phyloP scores from a whole-genome alignment of 1,140 invertebrate species.

The Diorhabda elongata region DNA sequence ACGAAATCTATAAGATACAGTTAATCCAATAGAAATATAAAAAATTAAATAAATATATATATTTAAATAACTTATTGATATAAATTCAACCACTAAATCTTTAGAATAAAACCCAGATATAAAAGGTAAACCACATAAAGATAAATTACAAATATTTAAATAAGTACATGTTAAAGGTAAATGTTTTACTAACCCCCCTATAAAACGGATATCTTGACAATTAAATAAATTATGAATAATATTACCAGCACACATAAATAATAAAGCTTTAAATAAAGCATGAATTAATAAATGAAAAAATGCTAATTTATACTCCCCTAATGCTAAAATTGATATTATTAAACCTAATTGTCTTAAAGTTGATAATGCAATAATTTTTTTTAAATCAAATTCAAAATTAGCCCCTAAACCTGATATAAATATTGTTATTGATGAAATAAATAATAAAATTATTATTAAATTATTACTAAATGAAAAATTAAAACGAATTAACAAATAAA shows the following conservation, averaged over 20 bases:
- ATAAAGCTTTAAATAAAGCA: conserved; percentile 62
- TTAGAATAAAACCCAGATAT: conserved; percentile 63
- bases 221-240: conserved; percentile 59
- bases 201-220: conserved; percentile 61
- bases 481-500: conserved; percentile 68
- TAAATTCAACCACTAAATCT: conserved; percentile 58
- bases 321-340: conserved; percentile 58
- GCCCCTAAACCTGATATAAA: conserved; percentile 57
- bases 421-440: conserved; percentile 56
- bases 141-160: conserved; percentile 53
- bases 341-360: conserved; percentile 66
- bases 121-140: conserved; percentile 56
- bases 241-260: conserved; percentile 58
- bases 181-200: conserved; percentile 47
- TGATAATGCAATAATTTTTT: conserved; percentile 69
- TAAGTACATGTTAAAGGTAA: conserved; percentile 48
- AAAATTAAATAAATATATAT: conserved; percentile 51
- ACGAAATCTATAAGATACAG: conserved; percentile 53
- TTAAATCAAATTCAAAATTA: conserved; percentile 62
- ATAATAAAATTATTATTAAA: too few species aligned
- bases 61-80: conserved; percentile 51
- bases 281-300: conserved; percentile 62
- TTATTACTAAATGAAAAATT: conserved; percentile 47
- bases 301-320: conserved; percentile 49
- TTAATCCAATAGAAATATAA: conserved; percentile 55